phyloP scores from a whole-genome alignment of 2,888 invertebrate genomes.

The Caradrina clavipalpis region DNA sequence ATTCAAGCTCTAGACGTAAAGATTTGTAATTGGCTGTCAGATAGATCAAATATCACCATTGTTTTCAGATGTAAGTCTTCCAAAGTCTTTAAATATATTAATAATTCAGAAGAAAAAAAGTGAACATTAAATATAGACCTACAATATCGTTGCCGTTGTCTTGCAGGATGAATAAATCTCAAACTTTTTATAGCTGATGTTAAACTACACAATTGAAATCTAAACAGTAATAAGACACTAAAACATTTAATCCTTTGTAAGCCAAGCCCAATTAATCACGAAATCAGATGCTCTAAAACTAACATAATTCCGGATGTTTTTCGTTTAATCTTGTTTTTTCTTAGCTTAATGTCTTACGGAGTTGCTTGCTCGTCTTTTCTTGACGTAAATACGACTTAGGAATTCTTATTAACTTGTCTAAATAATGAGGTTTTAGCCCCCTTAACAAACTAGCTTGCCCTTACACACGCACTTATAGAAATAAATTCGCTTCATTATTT shows the following conservation, averaged over 20 bases:
- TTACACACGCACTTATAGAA: conserved; percentile 53
- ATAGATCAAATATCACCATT: no score
- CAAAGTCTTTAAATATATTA: no score
- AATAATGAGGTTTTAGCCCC: conserved; percentile 78
- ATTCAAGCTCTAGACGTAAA: no score
- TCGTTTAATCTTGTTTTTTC: conserved; percentile 78
- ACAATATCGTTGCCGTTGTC: not conserved
- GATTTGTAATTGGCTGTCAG: no score
- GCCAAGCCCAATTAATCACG: conserved; percentile 39
- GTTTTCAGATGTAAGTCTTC: no score
- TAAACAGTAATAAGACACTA: conserved; percentile 31
- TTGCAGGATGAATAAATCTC: conserved; percentile 27
- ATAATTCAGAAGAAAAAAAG: not conserved
- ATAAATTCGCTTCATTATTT: conserved; percentile 60
- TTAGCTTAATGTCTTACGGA: conserved; percentile 79
- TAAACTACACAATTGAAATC: conserved; percentile 31
- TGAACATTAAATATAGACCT: not conserved
- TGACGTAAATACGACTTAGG: conserved; percentile 87
- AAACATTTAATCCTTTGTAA: conserved; percentile 39
- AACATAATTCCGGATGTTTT: conserved; percentile 71
- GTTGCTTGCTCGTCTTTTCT: conserved; percentile 75
- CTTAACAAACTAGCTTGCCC: conserved; percentile 59
- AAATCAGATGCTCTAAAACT: conserved; percentile 55
- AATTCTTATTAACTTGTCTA: conserved; percentile 86
- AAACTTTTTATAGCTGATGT: conserved; percentile 25